phyloP scores from a whole-genome alignment of 2,113 vertebrate genomes.

The Nothocercus nigrocapillus region DNA sequence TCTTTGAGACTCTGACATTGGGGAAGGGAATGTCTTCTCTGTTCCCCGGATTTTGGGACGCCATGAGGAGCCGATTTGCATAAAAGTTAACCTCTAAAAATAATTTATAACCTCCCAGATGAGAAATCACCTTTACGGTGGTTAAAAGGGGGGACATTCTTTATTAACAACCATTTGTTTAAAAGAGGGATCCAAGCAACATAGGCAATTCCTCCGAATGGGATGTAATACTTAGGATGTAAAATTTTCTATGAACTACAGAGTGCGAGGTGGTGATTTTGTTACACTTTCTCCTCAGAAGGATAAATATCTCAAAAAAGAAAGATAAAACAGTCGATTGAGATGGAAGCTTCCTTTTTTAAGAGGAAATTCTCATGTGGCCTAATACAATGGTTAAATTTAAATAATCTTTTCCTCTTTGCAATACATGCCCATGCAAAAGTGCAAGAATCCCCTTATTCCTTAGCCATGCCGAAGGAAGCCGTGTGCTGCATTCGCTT shows the following conservation, averaged over 20 bases:
- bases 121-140: conserved; percentile 53
- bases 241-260: neutral
- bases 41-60: conserved; percentile 44
- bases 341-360: neutral
- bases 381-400: neutral
- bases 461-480: neutral
- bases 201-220: neutral
- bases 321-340: too few relatives aligned
- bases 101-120: conserved; percentile 51
- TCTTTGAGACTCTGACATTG: neutral
- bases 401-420: neutral
- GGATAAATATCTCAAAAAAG: neutral
- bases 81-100: conserved; percentile 69
- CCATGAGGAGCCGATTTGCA: conserved; percentile 55
- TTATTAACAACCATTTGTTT: conserved; percentile 34
- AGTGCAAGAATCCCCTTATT: neutral
- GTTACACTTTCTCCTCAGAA: neutral
- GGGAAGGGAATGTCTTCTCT: conserved; percentile 12
- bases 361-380: neutral
- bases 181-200: neutral
- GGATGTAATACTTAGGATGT: rapidly evolving
- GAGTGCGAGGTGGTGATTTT: neutral
- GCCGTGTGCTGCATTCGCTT: neutral
- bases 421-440: neutral
- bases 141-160: conserved; percentile 34